A percentile compares a stretch with the other conserved stretches of the same genome.
phyloP scores from a whole-genome alignment of 2,888 invertebrate species.

The Drosophila kuntzei region DNA sequence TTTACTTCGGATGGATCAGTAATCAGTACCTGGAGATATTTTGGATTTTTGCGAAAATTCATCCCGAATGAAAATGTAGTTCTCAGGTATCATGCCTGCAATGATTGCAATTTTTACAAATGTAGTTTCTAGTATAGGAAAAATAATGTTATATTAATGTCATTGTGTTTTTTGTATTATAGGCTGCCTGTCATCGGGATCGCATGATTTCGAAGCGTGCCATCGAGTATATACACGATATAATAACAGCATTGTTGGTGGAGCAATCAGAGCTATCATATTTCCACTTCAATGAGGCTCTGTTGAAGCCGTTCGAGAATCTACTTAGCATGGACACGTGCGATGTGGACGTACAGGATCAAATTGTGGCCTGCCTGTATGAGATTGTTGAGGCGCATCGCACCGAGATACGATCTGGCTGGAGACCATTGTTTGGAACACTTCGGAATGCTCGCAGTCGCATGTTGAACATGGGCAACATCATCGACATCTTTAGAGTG shows the following conservation, averaged over 20 bases:
- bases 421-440: constrained; percentile 98
- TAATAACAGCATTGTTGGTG: constrained; percentile 94
- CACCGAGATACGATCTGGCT: constrained; percentile 97
- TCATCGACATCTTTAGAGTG: constrained; percentile 96
- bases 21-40: too few species aligned
- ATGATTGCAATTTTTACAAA: background rate
- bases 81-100: too few species aligned
- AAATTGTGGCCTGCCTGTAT: constrained; percentile 97
- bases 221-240: constrained; percentile 96
- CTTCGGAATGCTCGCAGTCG: constrained; percentile 93
- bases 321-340: constrained; percentile 96
- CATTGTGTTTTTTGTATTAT: constrained; percentile 45
- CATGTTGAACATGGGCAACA: constrained; percentile 88
- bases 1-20: too few species aligned
- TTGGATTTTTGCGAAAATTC: too few species aligned
- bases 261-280: constrained; percentile 95
- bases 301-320: constrained; percentile 98
- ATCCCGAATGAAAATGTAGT: too few species aligned
- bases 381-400: constrained; percentile 98
- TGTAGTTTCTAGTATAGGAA: background rate
- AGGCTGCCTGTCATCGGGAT: constrained; percentile 97
- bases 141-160: background rate
- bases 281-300: constrained; percentile 97
- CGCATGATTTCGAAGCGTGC: constrained; percentile 95
- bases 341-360: constrained; percentile 93